Percentiles rank a stretch among this genome's conserved stretches.
These are phyloP conservation scores for Cylindroiulus punctatus DNA, from an alignment of 2,888 invertebrate species.

Conservation along the genomic window DNA sequence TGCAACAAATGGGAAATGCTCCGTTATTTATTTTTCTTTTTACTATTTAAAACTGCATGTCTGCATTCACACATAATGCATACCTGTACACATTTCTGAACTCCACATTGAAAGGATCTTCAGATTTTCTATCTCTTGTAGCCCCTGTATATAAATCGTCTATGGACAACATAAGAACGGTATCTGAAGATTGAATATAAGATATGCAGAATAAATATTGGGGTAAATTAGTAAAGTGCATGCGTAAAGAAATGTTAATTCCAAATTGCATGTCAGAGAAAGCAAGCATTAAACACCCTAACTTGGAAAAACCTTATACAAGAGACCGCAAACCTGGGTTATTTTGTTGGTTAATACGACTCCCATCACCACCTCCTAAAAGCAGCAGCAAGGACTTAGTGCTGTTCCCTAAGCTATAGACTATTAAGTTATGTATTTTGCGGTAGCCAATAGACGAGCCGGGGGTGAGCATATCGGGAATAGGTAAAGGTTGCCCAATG, in stretches of 20 bases:
- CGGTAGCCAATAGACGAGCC: not conserved
- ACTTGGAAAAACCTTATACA: not conserved
- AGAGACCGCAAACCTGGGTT: not conserved
- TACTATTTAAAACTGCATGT: no score
- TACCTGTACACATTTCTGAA: conserved; percentile 9
- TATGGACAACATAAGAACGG: not conserved
- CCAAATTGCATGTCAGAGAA: not conserved
- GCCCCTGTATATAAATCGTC: not conserved
- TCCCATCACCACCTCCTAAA: conserved; percentile 42
- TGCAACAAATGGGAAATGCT: not conserved
- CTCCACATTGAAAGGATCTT: not conserved
- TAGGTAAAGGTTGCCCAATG: conserved; percentile 35
- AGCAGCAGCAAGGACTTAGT: conserved; percentile 37
- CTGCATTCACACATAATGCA: no score
- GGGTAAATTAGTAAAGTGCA: not conserved
- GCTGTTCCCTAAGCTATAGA: conserved; percentile 40
- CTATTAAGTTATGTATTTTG: not conserved
- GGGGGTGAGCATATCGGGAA: not conserved
- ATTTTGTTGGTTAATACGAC: conserved; percentile 6
- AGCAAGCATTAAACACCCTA: not conserved
- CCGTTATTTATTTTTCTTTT: no score
- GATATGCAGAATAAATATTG: not conserved
- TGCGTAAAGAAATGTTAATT: not conserved
- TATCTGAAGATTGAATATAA: not conserved
- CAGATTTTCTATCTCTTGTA: not conserved